Conservation (phyloP, 2,888 invertebrate species). For the Gerris lacustris region DNA sequence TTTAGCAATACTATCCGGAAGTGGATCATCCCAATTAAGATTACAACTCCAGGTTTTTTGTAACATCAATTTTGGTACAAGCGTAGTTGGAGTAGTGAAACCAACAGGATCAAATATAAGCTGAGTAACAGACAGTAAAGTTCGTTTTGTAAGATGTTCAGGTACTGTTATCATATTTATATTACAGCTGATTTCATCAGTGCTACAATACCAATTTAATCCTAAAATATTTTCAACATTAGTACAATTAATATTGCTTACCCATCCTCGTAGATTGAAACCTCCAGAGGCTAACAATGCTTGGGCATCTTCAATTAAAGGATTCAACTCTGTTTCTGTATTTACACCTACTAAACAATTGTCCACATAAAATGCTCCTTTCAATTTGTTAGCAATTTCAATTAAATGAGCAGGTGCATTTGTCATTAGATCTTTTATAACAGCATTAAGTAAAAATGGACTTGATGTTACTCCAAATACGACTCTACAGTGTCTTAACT, state of each 20-base stretch:
- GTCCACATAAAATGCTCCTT: slow-evolving; percentile 18
- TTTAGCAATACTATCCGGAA: slow-evolving; percentile 2
- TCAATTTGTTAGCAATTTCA: slow-evolving; percentile 16
- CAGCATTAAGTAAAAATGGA: slow-evolving; percentile 23
- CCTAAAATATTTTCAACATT: too few relatives aligned
- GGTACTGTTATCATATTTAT: background rate
- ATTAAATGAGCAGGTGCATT: slow-evolving; percentile 6
- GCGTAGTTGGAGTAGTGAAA: slow-evolving; percentile 13
- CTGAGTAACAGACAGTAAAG: slow-evolving; percentile 10
- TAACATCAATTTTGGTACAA: slow-evolving; percentile 16
- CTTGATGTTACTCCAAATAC: slow-evolving; percentile 18
- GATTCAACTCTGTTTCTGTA: slow-evolving; percentile 13
- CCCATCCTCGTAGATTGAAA: too few relatives aligned
- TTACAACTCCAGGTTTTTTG: slow-evolving; percentile 16
- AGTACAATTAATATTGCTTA: too few relatives aligned
- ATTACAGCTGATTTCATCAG: slow-evolving; percentile 13
- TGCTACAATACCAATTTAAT: slow-evolving; percentile 12
- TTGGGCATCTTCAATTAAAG: slow-evolving; percentile 11
- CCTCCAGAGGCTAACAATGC: slow-evolving; percentile 11
- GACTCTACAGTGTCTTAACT: slow-evolving; percentile 17
- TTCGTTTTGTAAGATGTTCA: background rate
- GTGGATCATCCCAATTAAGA: slow-evolving; percentile 15
- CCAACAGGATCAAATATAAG: slow-evolving; percentile 17
- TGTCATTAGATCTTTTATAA: slow-evolving; percentile 19
- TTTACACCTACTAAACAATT: slow-evolving; percentile 19